Evolutionary conservation across 2,797 vertebrate genomes (phyloP).

Genomic region (Erithacus rubecula): DNA sequence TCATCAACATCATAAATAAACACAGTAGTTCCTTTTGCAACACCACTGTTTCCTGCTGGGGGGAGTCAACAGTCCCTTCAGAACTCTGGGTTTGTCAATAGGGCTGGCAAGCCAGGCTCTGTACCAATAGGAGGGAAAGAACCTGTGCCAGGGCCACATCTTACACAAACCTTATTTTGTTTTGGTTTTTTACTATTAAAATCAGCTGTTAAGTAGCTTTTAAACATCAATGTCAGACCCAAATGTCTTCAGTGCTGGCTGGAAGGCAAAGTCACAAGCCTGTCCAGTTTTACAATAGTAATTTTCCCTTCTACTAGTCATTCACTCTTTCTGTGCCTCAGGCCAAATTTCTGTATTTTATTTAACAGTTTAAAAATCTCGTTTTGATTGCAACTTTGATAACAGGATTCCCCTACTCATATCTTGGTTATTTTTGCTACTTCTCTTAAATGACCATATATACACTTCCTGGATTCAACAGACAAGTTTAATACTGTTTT

Average conservation of each 20-base stretch:
- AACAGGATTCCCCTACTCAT: background rate
- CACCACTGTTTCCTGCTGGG: background rate
- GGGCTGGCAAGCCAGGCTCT: background rate
- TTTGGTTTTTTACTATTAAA: background rate
- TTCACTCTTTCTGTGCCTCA: background rate
- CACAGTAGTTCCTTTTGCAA: background rate
- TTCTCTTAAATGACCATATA: background rate
- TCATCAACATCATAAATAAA: background rate
- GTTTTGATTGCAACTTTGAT: background rate
- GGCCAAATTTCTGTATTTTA: background rate
- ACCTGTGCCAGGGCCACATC: background rate
- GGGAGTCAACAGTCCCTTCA: background rate
- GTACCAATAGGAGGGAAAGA: background rate
- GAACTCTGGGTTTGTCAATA: background rate
- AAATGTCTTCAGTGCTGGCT: background rate
- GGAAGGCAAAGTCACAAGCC: background rate
- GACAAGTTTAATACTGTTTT: background rate
- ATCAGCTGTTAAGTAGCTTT: background rate
- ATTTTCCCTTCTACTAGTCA: background rate
- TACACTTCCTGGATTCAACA: background rate
- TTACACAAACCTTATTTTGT: background rate
- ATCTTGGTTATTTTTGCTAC: background rate
- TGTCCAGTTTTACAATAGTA: background rate
- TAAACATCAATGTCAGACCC: background rate
- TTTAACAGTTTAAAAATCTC: background rate